Evolutionary conservation across 2,797 vertebrate species (phyloP).

Genomic region (Tangara arthus): DNA sequence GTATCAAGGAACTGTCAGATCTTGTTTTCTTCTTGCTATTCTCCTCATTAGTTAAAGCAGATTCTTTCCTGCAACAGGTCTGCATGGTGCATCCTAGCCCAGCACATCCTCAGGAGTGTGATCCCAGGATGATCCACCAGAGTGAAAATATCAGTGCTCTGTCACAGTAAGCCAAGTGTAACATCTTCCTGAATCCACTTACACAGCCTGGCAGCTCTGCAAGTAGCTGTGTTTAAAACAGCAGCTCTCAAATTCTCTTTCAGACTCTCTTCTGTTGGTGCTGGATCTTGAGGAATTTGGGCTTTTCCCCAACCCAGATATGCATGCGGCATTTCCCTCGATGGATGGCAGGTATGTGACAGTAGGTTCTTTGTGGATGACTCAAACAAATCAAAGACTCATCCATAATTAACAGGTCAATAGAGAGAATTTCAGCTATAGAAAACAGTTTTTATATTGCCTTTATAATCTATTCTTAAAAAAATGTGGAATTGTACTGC

Average conservation of each 20-base stretch:
- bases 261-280: background rate
- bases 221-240: constrained; percentile 4
- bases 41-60: constrained; percentile 66
- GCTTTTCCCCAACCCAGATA: background rate
- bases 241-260: background rate
- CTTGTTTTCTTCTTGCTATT: constrained; percentile 44
- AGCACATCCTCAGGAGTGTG: background rate
- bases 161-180: constrained; percentile 20
- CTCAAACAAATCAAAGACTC: background rate
- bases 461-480: background rate
- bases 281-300: background rate
- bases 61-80: background rate
- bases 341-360: background rate
- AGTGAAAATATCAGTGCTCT: constrained; percentile 23
- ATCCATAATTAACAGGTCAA: constrained; percentile 4
- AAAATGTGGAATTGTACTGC: background rate
- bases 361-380: background rate
- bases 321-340: background rate
- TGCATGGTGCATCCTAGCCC: background rate
- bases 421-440: background rate
- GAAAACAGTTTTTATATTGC: background rate
- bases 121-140: constrained; percentile 49
- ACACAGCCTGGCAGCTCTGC: constrained; percentile 49
- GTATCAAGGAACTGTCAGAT: constrained; percentile 61
- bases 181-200: constrained; percentile 45